Percentiles rank a stretch among this genome's conserved stretches.
These are phyloP conservation scores for Lasioglossum albipes DNA, from an alignment of 1,140 invertebrate genomes.

Conservation along the genomic window DNA sequence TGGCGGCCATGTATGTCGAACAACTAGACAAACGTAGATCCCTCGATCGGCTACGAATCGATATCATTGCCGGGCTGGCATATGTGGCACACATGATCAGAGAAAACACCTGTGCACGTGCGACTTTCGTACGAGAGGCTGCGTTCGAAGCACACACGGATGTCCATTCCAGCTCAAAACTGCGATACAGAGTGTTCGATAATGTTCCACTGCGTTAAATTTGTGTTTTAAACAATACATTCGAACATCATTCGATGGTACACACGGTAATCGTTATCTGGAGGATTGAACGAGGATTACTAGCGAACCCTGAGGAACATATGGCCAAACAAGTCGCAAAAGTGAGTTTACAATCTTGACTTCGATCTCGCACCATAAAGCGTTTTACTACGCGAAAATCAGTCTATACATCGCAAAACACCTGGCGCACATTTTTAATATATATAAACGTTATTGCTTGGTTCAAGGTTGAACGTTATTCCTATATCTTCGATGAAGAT, in stretches of 20 bases:
- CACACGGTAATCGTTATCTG: background rate
- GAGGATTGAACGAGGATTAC: background rate
- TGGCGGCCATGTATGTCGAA: too few relatives aligned
- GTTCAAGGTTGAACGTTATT: too few relatives aligned
- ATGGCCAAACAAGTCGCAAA: background rate
- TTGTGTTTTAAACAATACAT: too few relatives aligned
- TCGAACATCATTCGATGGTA: background rate
- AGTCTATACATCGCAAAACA: too few relatives aligned
- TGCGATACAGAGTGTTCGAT: conserved; percentile 54
- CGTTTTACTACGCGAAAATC: too few relatives aligned
- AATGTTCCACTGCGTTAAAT: background rate
- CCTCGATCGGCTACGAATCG: background rate
- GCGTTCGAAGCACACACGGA: conserved; percentile 56
- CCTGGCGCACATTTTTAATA: too few relatives aligned
- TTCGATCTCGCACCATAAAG: too few relatives aligned
- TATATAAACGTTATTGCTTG: too few relatives aligned
- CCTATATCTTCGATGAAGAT: too few relatives aligned
- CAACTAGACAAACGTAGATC: background rate
- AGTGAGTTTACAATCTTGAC: too few relatives aligned
- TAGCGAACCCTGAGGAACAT: background rate
- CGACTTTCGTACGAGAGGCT: conserved; percentile 59
- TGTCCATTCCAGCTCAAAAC: conserved; percentile 60
- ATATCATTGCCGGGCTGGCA: conserved; percentile 35
- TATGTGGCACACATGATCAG: conserved; percentile 74
- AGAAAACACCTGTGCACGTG: conserved; percentile 79